A percentile compares a stretch with the other conserved stretches of the same genome.
phyloP scores from a whole-genome alignment of 2,113 vertebrate species.

The Myotis brandtii region DNA sequence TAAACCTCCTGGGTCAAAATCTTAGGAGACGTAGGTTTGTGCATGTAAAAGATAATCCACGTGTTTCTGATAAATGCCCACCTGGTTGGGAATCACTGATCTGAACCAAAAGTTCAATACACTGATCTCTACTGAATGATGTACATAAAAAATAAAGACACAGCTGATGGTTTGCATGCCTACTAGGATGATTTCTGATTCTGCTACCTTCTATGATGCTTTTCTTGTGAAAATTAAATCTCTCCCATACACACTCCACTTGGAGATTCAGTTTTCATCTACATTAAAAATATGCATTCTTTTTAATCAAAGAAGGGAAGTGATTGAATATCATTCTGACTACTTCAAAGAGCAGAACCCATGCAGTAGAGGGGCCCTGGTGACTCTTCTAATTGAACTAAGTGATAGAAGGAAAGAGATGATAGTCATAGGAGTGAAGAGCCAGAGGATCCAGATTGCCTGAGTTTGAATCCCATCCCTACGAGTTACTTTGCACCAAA shows the following conservation, averaged over 20 bases:
- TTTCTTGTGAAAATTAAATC: neutral
- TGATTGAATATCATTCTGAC: neutral
- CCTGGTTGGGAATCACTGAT: constrained; percentile 3
- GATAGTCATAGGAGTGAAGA: neutral
- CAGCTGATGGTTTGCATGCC: neutral
- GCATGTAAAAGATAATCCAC: neutral
- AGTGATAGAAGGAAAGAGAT: neutral
- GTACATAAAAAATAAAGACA: neutral
- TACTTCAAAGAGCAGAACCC: neutral
- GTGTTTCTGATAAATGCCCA: neutral
- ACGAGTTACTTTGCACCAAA: neutral
- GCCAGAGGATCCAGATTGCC: neutral
- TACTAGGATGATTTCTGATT: neutral
- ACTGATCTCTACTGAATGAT: neutral
- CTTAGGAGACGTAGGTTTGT: neutral
- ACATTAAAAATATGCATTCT: neutral
- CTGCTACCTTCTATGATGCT: neutral
- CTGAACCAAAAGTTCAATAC: neutral
- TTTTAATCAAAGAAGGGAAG: neutral
- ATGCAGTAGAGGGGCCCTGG: neutral
- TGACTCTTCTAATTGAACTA: constrained; percentile 13
- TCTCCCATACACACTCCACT: neutral
- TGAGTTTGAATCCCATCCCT: neutral
- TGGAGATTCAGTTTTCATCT: neutral
- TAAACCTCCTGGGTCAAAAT: neutral